These are phyloP conservation scores for Pegoplata infirma DNA, from an alignment of 2,888 invertebrate genomes.

Conservation along the genomic window DNA sequence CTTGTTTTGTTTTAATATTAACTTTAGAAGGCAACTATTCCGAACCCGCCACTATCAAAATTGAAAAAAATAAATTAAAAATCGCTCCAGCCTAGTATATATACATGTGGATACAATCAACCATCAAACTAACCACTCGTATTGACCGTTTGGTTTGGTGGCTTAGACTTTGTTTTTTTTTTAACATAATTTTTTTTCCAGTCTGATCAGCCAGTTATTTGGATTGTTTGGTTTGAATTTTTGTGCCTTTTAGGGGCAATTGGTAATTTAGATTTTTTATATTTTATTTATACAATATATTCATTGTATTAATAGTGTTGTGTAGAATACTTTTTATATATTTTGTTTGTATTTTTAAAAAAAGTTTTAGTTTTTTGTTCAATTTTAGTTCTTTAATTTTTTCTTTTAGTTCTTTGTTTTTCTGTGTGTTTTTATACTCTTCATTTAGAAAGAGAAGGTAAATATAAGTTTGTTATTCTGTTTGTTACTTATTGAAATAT, in stretches of 20 bases:
- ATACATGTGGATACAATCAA: constrained; percentile 38
- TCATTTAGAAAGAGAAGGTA: no score
- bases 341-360: no score
- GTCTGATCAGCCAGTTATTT: constrained; percentile 36
- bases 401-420: neutral
- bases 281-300: neutral
- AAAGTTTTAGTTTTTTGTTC: constrained; percentile 6
- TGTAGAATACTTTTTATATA: neutral
- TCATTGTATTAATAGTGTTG: constrained; percentile 5
- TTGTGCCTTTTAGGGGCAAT: constrained; percentile 74
- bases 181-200: neutral
- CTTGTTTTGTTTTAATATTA: no score
- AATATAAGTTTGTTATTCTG: no score
- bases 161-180: constrained; percentile 42
- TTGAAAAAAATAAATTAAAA: no score
- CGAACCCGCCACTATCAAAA: no score
- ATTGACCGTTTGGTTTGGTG: constrained; percentile 51
- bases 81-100: no score
- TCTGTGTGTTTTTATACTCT: no score
- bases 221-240: constrained; percentile 38
- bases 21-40: no score
- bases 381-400: neutral
- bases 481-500: no score
- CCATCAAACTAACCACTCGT: constrained; percentile 57
- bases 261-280: constrained; percentile 67